Evolutionary conservation across 1,140 invertebrate species (phyloP).

Genomic region (Brachionus paranguensis): DNA sequence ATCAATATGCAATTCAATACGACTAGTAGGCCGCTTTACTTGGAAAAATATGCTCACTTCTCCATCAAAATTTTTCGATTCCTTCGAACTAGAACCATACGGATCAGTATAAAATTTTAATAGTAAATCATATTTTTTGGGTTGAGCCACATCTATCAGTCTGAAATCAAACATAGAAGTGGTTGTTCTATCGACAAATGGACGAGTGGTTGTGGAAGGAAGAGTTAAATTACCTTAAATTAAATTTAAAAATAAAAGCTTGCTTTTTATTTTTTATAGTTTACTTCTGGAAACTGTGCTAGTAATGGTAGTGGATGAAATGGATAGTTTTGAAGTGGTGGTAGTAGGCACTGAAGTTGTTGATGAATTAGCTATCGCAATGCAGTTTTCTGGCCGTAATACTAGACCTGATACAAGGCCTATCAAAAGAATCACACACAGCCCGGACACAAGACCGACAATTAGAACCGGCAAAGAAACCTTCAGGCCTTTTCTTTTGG

Average conservation of each 20-base stretch:
- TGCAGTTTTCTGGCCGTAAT: background rate
- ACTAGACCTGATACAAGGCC: conserved; percentile 17
- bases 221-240: background rate
- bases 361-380: background rate
- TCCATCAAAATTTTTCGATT: background rate
- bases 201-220: background rate
- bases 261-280: background rate
- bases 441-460: background rate
- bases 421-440: background rate
- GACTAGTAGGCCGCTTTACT: background rate
- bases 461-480: background rate
- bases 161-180: conserved; percentile 1
- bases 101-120: background rate
- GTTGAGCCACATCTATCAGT: background rate
- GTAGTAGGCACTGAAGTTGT: background rate
- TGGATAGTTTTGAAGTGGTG: background rate
- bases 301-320: background rate
- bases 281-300: background rate
- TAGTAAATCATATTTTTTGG: conserved; percentile 11
- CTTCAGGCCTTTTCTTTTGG: background rate
- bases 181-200: background rate
- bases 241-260: background rate
- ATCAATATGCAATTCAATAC: background rate
- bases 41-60: background rate
- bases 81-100: background rate